These are phyloP conservation scores for Ptychochromis oligacanthus DNA, from an alignment of 2,113 vertebrate species.

Conservation along the genomic window DNA sequence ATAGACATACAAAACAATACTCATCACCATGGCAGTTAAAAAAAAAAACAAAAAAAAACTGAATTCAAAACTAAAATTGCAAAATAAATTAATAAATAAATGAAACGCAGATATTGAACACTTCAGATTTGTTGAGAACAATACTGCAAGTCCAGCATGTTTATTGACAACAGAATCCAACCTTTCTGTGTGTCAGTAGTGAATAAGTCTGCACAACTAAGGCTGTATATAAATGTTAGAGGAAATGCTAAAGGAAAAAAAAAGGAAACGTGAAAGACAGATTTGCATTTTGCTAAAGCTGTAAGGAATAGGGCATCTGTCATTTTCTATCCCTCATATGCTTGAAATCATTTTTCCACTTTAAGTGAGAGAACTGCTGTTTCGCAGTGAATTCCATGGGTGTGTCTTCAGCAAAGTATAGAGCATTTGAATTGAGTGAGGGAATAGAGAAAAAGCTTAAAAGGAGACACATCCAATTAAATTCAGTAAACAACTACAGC, in stretches of 20 bases:
- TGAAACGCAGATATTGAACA: conserved; percentile 31
- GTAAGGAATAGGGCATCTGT: conserved; percentile 43
- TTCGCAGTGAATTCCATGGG: conserved; percentile 1
- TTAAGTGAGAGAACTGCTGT: neutral
- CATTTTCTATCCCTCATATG: conserved; percentile 28
- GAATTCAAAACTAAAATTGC: conserved; percentile 3
- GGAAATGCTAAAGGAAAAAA: conserved; percentile 4
- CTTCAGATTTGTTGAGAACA: conserved; percentile 24
- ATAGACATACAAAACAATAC: too few relatives aligned
- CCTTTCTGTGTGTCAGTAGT: neutral
- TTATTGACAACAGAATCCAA: conserved; percentile 23
- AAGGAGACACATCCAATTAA: conserved; percentile 10
- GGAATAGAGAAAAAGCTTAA: neutral
- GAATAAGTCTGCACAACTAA: conserved; percentile 7
- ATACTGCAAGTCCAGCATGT: conserved; percentile 4
- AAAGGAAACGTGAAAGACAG: conserved; percentile 36
- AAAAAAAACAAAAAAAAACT: too few relatives aligned
- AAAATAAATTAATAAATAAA: neutral
- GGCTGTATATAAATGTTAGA: conserved; percentile 5
- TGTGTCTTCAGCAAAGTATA: neutral
- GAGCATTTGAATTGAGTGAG: neutral
- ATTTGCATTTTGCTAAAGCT: conserved; percentile 56
- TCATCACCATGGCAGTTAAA: too few relatives aligned
- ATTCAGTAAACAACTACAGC: neutral
- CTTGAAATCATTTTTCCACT: conserved; percentile 42